Percentiles rank a stretch among this genome's conserved stretches.
Evolutionary conservation across 2,113 vertebrate species (phyloP).

Genomic region (Narcine bancroftii): DNA sequence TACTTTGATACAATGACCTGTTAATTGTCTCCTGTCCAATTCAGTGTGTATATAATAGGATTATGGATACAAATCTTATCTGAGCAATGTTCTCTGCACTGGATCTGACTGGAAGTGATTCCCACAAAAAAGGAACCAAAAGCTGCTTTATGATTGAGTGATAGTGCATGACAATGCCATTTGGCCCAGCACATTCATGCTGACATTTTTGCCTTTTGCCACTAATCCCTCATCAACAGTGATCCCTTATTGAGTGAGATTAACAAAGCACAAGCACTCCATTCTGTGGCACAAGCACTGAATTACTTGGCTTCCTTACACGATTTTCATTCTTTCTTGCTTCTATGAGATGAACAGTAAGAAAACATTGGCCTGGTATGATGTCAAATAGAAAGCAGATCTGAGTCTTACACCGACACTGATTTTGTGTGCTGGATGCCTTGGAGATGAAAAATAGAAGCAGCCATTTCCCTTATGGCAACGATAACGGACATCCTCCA

Average conservation of each 20-base stretch:
- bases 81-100: conserved; percentile 23
- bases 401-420: neutral
- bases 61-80: conserved; percentile 49
- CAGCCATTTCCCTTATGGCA: neutral
- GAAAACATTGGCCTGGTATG: neutral
- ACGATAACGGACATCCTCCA: neutral
- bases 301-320: neutral
- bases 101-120: neutral
- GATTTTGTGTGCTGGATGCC: neutral
- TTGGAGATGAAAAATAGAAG: neutral
- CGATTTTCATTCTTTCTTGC: neutral
- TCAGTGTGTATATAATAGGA: conserved; percentile 57
- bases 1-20: conserved; percentile 58
- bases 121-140: neutral
- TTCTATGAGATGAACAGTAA: neutral
- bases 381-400: neutral
- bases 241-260: too few species aligned
- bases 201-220: too few species aligned
- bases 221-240: too few species aligned
- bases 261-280: too few species aligned
- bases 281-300: neutral
- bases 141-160: too few species aligned
- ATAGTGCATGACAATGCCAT: neutral
- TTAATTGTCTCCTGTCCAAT: conserved; percentile 65
- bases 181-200: too few species aligned